These are phyloP conservation scores for Rhodophaea formosa DNA, from an alignment of 2,888 invertebrate genomes.

Conservation along the genomic window DNA sequence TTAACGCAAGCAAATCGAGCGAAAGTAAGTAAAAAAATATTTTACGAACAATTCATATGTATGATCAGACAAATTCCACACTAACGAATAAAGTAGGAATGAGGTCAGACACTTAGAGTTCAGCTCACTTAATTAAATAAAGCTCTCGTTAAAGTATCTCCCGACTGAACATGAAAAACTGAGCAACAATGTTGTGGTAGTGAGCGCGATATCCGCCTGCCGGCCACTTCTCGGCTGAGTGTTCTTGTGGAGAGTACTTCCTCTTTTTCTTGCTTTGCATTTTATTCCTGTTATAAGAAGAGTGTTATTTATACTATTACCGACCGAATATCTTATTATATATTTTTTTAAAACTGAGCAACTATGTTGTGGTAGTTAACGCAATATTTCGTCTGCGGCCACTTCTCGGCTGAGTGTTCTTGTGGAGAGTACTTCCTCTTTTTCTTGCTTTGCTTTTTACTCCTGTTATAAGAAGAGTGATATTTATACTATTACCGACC, in stretches of 20 bases:
- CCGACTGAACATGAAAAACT: not conserved
- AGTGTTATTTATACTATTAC: not conserved
- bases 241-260: not conserved
- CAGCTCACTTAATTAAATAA: not conserved
- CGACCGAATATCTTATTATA: too few relatives aligned
- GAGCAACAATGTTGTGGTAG: conserved; percentile 11
- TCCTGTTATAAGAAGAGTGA: not conserved
- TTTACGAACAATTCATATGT: too few relatives aligned
- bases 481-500: too few relatives aligned
- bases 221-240: conserved; percentile 1
- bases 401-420: conserved; percentile 9
- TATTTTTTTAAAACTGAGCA: too few relatives aligned
- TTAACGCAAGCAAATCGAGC: too few relatives aligned
- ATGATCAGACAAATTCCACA: too few relatives aligned
- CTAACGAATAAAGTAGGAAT: too few relatives aligned
- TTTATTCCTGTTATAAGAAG: not conserved
- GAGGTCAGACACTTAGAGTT: not conserved
- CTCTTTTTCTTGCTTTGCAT: not conserved
- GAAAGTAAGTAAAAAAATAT: too few relatives aligned
- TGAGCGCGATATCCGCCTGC: conserved; percentile 6
- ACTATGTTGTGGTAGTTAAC: conserved; percentile 7
- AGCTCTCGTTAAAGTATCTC: not conserved
- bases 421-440: not conserved
- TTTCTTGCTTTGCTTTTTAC: not conserved
- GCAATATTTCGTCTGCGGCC: conserved; percentile 1